Percentiles rank a stretch among this genome's conserved stretches.
phyloP scores from a whole-genome alignment of 2,888 invertebrate species.

The Diploptera punctata region DNA sequence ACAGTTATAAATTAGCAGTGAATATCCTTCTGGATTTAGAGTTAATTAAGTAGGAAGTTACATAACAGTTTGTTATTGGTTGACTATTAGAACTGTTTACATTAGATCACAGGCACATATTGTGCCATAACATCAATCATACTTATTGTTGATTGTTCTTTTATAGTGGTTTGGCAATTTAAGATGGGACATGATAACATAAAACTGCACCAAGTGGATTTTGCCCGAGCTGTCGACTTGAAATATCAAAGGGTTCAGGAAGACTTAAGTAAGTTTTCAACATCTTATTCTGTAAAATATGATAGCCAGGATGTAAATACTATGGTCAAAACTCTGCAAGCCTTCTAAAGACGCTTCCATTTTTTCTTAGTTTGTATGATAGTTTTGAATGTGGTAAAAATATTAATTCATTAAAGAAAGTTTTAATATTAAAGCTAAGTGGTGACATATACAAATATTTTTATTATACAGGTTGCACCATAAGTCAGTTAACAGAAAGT shows the following conservation, averaged over 20 bases:
- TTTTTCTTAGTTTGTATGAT: too few species aligned
- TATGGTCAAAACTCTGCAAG: too few species aligned
- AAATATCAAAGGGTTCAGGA: slow-evolving; percentile 57
- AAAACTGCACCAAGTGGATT: background rate
- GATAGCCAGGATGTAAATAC: background rate
- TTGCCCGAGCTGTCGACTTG: slow-evolving; percentile 55
- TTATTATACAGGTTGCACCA: too few species aligned
- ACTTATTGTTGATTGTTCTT: background rate
- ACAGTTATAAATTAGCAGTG: too few species aligned
- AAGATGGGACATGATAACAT: background rate
- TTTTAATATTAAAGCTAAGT: too few species aligned
- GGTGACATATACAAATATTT: too few species aligned
- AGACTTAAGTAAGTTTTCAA: slow-evolving; percentile 58
- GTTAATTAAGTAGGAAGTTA: background rate
- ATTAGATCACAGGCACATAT: background rate
- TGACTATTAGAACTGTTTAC: background rate
- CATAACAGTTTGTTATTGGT: background rate
- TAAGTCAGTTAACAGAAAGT: too few species aligned
- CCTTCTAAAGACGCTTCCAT: too few species aligned
- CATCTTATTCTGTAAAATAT: too few species aligned
- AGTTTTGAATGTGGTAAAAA: too few species aligned
- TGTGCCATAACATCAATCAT: background rate
- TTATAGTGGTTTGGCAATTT: too few species aligned
- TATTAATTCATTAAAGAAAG: too few species aligned
- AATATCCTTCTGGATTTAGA: background rate